Evolutionary conservation across 2,797 vertebrate genomes (phyloP).

Genomic region (Myoxocephalus aenaeus): DNA sequence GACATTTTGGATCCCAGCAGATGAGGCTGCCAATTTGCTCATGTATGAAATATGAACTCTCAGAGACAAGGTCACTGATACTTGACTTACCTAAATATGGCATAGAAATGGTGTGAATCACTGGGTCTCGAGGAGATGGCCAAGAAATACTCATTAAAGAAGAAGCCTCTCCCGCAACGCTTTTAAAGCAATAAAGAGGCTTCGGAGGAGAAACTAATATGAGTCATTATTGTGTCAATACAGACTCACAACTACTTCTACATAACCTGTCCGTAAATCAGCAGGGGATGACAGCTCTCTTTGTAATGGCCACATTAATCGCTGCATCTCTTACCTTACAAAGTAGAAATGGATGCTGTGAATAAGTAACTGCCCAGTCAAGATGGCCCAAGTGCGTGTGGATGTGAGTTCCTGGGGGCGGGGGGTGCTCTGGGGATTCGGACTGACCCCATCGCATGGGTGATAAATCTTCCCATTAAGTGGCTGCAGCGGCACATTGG

Average conservation of each 20-base stretch:
- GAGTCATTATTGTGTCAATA: slow-evolving; percentile 64
- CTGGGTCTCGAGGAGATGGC: slow-evolving; percentile 39
- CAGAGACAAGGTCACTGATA: slow-evolving; percentile 71
- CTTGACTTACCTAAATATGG: slow-evolving; percentile 74
- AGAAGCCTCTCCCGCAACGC: slow-evolving; percentile 23
- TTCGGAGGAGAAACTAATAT: slow-evolving; percentile 50
- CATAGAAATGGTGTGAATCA: slow-evolving; percentile 58
- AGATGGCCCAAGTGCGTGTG: slow-evolving; percentile 49
- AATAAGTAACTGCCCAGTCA: slow-evolving; percentile 58
- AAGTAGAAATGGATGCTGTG: slow-evolving; percentile 63
- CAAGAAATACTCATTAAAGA: slow-evolving; percentile 53
- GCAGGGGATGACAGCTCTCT: slow-evolving; percentile 43
- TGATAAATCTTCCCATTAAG: slow-evolving; percentile 82
- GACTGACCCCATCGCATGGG: slow-evolving; percentile 63
- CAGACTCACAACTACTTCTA: slow-evolving; percentile 30
- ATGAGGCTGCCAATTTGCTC: slow-evolving; percentile 62
- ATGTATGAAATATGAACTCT: slow-evolving; percentile 74
- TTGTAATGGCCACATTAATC: slow-evolving; percentile 71
- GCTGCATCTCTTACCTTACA: slow-evolving; percentile 59
- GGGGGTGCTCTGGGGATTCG: slow-evolving; percentile 64
- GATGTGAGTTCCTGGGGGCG: slow-evolving; percentile 41
- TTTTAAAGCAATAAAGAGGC: slow-evolving; percentile 51
- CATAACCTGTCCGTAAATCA: slow-evolving; percentile 56
- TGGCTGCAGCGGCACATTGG: slow-evolving; percentile 72
- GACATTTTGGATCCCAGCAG: slow-evolving; percentile 37